Evolutionary conservation across 2,888 invertebrate genomes (phyloP).

Genomic region (Allophyes oxyacanthae): DNA sequence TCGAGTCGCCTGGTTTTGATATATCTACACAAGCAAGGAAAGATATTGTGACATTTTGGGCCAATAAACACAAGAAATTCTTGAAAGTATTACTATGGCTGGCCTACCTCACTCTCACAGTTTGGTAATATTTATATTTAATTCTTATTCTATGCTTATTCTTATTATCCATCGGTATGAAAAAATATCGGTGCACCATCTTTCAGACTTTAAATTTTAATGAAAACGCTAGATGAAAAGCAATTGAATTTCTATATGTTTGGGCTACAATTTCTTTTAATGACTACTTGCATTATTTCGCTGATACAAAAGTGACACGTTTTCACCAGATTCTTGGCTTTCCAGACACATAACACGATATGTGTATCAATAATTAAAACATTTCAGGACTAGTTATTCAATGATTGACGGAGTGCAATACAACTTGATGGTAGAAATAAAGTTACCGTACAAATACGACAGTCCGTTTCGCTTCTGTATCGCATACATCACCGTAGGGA

Average conservation of each 20-base stretch:
- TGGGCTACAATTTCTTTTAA: no score
- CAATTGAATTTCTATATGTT: no score
- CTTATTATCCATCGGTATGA: no score
- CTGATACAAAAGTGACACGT: not conserved
- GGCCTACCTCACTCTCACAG: slow-evolving; percentile 68
- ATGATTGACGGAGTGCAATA: slow-evolving; percentile 76
- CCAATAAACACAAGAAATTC: slow-evolving; percentile 64
- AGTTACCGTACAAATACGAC: slow-evolving; percentile 68
- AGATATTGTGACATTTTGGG: slow-evolving; percentile 70
- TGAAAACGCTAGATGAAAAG: no score
- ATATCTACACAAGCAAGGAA: slow-evolving; percentile 66
- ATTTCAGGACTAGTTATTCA: slow-evolving; percentile 72
- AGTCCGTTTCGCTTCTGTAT: slow-evolving; percentile 61
- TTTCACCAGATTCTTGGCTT: no score
- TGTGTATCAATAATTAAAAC: no score
- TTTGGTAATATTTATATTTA: slow-evolving; percentile 65
- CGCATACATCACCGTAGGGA: slow-evolving; percentile 62
- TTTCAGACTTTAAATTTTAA: no score
- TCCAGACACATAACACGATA: no score
- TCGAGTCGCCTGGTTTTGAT: slow-evolving; percentile 76
- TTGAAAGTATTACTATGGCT: slow-evolving; percentile 67
- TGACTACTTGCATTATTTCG: no score
- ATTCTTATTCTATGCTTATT: not conserved
- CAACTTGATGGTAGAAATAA: slow-evolving; percentile 70
- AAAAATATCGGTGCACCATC: no score